These are phyloP conservation scores for Momotus momota DNA, from an alignment of 2,797 vertebrate genomes.

Conservation along the genomic window DNA sequence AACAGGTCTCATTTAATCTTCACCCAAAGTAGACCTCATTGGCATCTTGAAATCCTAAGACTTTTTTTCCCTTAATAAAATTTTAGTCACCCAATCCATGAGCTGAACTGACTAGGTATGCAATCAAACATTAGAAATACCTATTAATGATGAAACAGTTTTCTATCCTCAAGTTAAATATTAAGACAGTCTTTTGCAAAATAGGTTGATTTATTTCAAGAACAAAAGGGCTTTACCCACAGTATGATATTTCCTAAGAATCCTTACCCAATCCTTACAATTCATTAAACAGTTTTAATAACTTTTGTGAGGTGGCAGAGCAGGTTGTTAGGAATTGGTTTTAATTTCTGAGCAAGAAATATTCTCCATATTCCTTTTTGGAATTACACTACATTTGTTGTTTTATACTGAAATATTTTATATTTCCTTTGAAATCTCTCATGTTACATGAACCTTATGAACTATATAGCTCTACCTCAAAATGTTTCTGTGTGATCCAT, in stretches of 20 bases:
- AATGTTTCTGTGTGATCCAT: conserved; percentile 57
- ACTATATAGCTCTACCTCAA: conserved; percentile 38
- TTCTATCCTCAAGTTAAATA: neutral
- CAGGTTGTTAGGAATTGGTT: neutral
- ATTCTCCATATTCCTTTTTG: neutral
- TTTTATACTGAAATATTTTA: conserved; percentile 40
- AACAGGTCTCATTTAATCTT: neutral
- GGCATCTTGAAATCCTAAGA: neutral
- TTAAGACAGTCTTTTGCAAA: neutral
- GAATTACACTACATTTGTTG: conserved; percentile 18
- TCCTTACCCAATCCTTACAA: neutral
- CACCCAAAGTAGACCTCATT: neutral
- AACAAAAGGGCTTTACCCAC: neutral
- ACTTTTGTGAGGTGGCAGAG: neutral
- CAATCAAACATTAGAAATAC: neutral
- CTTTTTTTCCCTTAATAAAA: neutral
- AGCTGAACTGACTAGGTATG: neutral
- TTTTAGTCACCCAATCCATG: neutral
- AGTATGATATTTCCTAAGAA: neutral
- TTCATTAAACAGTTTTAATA: neutral
- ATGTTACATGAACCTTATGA: conserved; percentile 29
- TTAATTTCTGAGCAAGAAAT: neutral
- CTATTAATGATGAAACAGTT: neutral
- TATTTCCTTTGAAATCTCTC: conserved; percentile 53
- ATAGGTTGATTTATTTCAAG: neutral